A percentile compares a stretch with the other conserved stretches of the same genome.
phyloP scores from a whole-genome alignment of 2,113 vertebrate genomes.

The Paramisgurnus dabryanus region DNA sequence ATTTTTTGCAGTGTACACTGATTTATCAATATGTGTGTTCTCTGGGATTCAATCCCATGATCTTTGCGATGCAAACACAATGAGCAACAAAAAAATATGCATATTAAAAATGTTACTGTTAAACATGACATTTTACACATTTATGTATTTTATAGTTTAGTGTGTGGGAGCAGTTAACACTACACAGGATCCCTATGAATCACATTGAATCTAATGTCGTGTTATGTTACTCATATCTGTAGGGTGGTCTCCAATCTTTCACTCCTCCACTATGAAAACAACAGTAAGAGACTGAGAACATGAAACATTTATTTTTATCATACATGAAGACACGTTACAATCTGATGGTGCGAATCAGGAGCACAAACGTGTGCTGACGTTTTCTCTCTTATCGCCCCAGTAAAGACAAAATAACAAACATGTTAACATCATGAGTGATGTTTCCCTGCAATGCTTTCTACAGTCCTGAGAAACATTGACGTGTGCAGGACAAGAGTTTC shows the following conservation, averaged over 20 bases:
- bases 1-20: too few species aligned
- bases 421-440: constrained; percentile 53
- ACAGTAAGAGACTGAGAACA: not conserved
- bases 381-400: constrained; percentile 49
- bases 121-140: too few species aligned
- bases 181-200: too few species aligned
- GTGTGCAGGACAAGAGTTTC: constrained; percentile 57
- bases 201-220: not conserved
- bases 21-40: too few species aligned
- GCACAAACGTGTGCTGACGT: constrained; percentile 48
- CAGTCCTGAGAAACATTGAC: constrained; percentile 44
- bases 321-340: not conserved
- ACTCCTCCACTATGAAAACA: constrained; percentile 20
- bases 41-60: too few species aligned
- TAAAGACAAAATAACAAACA: constrained; percentile 63
- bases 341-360: constrained; percentile 28
- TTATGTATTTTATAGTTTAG: too few species aligned
- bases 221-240: not conserved
- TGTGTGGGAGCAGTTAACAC: too few species aligned
- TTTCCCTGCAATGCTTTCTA: constrained; percentile 58
- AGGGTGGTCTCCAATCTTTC: constrained; percentile 24
- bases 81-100: too few species aligned
- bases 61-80: too few species aligned
- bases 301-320: constrained; percentile 35
- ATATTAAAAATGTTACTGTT: too few species aligned